Conservation (phyloP, 2,888 invertebrate genomes). For the Rosalia funebris region DNA sequence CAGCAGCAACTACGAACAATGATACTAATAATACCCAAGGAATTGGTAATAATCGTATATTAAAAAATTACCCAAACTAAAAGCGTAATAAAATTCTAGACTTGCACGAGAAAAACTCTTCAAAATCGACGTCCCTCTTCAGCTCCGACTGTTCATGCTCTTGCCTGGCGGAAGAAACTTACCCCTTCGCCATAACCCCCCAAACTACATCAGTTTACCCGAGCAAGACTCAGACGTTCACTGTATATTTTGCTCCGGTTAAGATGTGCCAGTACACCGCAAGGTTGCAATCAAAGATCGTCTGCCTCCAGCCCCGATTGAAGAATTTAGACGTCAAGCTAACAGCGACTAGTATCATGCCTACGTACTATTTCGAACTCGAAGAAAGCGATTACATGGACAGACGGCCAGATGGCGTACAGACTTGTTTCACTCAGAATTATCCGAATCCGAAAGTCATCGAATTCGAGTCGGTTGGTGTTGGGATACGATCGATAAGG, state of each 20-base stretch:
- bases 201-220: conserved; percentile 64
- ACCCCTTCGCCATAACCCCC: conserved; percentile 69
- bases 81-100: neutral
- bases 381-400: conserved; percentile 71
- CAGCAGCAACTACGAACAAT: neutral
- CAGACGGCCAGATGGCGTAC: conserved; percentile 63
- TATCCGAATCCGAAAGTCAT: conserved; percentile 64
- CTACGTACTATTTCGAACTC: conserved; percentile 77
- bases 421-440: conserved; percentile 41
- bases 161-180: conserved; percentile 13
- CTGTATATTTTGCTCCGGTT: conserved; percentile 68
- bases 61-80: neutral
- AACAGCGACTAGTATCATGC: conserved; percentile 71
- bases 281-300: conserved; percentile 67
- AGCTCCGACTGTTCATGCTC: conserved; percentile 35
- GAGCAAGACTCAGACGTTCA: conserved; percentile 61
- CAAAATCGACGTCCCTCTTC: conserved; percentile 42
- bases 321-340: conserved; percentile 60
- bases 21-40: no score
- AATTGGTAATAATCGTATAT: neutral
- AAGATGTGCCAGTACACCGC: conserved; percentile 68
- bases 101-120: neutral
- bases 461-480: conserved; percentile 74
- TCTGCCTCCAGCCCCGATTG: conserved; percentile 65
- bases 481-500: conserved; percentile 60